These are phyloP conservation scores for Synanthedon formicaeformis DNA, from an alignment of 2,888 invertebrate species.

Conservation along the genomic window DNA sequence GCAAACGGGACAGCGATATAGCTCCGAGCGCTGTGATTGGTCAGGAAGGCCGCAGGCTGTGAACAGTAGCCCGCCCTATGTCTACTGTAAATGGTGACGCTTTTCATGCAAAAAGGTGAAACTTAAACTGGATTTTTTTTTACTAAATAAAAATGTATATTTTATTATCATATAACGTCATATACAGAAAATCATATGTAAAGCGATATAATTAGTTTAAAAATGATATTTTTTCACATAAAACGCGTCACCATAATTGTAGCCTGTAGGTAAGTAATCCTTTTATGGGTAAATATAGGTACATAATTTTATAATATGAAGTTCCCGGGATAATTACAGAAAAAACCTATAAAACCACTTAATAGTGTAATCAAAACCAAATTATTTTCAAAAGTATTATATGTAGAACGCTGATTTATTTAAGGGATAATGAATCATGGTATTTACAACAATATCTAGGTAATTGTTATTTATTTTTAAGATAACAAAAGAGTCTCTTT, in stretches of 20 bases:
- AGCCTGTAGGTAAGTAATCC: neutral
- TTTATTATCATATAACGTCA: neutral
- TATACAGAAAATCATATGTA: neutral
- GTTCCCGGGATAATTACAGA: neutral
- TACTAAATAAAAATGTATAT: neutral
- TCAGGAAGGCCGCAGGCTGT: slow-evolving; percentile 71
- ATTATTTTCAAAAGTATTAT: too few relatives aligned
- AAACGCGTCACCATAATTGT: too few relatives aligned
- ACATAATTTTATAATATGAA: neutral
- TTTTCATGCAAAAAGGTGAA: slow-evolving; percentile 37
- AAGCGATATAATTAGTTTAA: too few relatives aligned
- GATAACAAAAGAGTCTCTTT: too few relatives aligned
- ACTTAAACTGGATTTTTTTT: slow-evolving; percentile 10
- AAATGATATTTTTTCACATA: too few relatives aligned
- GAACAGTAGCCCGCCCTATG: slow-evolving; percentile 72
- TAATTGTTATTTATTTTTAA: too few relatives aligned
- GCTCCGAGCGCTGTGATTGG: slow-evolving; percentile 72
- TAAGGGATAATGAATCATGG: too few relatives aligned
- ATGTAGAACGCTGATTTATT: too few relatives aligned
- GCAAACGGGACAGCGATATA: slow-evolving; percentile 48
- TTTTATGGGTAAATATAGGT: neutral
- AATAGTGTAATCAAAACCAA: too few relatives aligned
- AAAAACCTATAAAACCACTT: too few relatives aligned
- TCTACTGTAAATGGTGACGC: slow-evolving; percentile 64
- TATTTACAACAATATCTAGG: too few relatives aligned